Conservation (phyloP, 1,140 invertebrate species). For the Dendroctonus valens region DNA sequence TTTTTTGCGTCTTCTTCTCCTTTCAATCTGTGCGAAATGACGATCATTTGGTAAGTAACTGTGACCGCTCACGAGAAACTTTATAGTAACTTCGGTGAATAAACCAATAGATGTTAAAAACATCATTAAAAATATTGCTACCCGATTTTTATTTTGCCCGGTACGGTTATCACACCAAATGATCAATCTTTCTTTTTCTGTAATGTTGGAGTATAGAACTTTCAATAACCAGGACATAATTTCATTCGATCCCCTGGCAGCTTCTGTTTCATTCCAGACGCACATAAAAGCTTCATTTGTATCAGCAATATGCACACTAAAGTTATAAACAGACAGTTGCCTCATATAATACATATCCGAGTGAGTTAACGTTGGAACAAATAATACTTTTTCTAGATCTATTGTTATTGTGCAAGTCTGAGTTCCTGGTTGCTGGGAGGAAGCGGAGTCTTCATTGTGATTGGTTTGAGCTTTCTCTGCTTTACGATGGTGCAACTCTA, state of each 20-base stretch:
- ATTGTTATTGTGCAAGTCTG: constrained; percentile 11
- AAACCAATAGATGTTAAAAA: constrained; percentile 5
- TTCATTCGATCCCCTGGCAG: constrained; percentile 21
- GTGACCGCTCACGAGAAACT: constrained; percentile 14
- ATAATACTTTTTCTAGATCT: constrained; percentile 26
- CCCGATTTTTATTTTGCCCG: constrained; percentile 14
- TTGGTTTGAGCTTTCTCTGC: constrained; percentile 6
- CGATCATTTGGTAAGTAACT: constrained; percentile 7
- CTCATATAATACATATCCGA: constrained; percentile 22
- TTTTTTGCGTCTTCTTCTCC: constrained; percentile 10
- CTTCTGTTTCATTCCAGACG: constrained; percentile 25
- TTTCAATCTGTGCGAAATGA: constrained; percentile 9
- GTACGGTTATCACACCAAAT: constrained; percentile 11
- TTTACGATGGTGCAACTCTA: constrained; percentile 19
- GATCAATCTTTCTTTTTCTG: constrained; percentile 1
- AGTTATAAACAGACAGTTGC: constrained; percentile 27
- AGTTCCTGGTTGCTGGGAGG: no score
- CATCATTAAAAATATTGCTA: constrained; percentile 5
- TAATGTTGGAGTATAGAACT: background rate
- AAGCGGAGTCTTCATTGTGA: constrained; percentile 5
- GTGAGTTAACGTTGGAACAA: constrained; percentile 24
- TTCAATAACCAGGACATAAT: constrained; percentile 20
- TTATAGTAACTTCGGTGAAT: constrained; percentile 2
- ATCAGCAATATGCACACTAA: constrained; percentile 19
- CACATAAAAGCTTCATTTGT: constrained; percentile 24